These are phyloP conservation scores for Eupithecia centaureata DNA, from an alignment of 2,888 invertebrate genomes.

Conservation along the genomic window DNA sequence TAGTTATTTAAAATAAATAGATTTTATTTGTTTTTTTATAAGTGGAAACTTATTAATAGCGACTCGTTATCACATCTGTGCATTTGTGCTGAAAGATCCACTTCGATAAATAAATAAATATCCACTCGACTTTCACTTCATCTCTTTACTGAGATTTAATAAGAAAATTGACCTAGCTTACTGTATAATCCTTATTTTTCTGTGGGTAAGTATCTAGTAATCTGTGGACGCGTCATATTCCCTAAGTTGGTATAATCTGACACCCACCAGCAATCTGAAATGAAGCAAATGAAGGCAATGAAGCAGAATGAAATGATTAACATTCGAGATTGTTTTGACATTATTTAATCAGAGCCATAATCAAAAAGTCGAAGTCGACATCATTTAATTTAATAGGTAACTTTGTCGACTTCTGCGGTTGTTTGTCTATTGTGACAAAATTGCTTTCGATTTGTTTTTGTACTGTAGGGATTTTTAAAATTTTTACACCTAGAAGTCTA, in stretches of 20 bases:
- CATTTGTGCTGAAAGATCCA: too few relatives aligned
- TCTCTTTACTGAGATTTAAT: too few relatives aligned
- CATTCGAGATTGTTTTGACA: constrained; percentile 12
- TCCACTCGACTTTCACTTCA: too few relatives aligned
- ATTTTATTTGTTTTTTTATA: too few relatives aligned
- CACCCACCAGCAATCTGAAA: constrained; percentile 19
- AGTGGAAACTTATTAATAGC: too few relatives aligned
- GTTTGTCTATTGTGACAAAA: background rate
- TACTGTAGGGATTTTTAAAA: background rate
- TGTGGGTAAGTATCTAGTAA: background rate
- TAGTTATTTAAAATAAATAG: too few relatives aligned
- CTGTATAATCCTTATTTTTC: background rate
- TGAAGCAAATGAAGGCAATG: too few relatives aligned
- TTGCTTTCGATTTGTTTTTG: background rate
- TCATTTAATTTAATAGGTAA: constrained; percentile 7
- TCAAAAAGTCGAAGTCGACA: too few relatives aligned
- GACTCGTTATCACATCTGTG: too few relatives aligned
- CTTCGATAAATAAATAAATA: too few relatives aligned
- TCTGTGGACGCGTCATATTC: constrained; percentile 24
- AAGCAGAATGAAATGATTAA: constrained; percentile 11
- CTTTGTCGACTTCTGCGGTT: background rate
- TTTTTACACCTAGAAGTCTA: too few relatives aligned
- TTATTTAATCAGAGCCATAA: background rate
- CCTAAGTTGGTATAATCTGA: constrained; percentile 23
- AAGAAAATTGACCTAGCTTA: background rate